These are phyloP conservation scores for Papilio polyxenes DNA, from an alignment of 1,140 invertebrate species.

Conservation along the genomic window DNA sequence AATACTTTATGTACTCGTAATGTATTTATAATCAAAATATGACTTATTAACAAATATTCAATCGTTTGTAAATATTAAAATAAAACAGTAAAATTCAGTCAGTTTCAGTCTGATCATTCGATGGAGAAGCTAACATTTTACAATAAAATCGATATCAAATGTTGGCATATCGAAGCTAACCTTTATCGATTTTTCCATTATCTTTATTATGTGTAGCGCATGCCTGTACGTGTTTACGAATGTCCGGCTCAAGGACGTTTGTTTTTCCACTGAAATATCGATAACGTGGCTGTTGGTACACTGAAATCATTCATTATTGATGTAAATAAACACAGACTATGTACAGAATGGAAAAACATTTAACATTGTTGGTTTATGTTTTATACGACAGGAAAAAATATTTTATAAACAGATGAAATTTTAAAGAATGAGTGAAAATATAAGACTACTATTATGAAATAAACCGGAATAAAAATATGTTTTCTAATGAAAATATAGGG, in stretches of 20 bases:
- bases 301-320: background rate
- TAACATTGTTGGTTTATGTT: background rate
- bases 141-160: constrained; percentile 4
- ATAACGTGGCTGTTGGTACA: background rate
- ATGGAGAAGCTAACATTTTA: background rate
- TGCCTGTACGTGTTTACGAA: background rate
- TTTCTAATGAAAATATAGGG: background rate
- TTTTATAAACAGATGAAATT: no score
- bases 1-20: no score
- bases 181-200: constrained; percentile 36
- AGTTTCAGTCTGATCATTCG: background rate
- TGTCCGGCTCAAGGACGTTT: constrained; percentile 1
- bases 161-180: constrained; percentile 19
- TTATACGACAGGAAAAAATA: background rate
- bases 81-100: background rate
- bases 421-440: background rate
- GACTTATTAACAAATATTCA: no score
- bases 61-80: background rate
- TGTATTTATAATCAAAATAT: no score
- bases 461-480: background rate
- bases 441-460: background rate
- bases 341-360: background rate
- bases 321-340: background rate
- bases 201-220: constrained; percentile 22
- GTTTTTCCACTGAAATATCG: background rate